phyloP scores from a whole-genome alignment of 2,113 vertebrate species.

The Ptyas mucosa region DNA sequence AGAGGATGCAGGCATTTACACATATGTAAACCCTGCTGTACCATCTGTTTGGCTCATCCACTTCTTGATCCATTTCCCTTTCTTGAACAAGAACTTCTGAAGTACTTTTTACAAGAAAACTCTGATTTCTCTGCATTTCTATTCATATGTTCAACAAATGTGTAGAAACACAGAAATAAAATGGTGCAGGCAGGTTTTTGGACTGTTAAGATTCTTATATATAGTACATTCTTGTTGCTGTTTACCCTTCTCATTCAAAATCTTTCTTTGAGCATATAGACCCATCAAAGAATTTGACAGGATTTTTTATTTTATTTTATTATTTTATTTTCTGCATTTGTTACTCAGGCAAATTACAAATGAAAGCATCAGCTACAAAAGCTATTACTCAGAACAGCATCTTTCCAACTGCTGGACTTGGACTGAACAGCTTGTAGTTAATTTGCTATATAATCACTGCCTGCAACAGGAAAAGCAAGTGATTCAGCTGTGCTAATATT shows the following conservation, averaged over 20 bases:
- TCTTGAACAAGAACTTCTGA: background rate
- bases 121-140: background rate
- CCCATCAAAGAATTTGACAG: slow-evolving; percentile 32
- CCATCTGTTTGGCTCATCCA: background rate
- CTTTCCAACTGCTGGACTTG: slow-evolving; percentile 74
- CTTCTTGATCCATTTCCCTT: background rate
- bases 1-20: background rate
- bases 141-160: background rate
- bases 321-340: slow-evolving; percentile 74
- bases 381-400: slow-evolving; percentile 78
- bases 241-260: slow-evolving; percentile 39
- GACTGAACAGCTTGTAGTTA: slow-evolving; percentile 81
- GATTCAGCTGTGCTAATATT: slow-evolving; percentile 77
- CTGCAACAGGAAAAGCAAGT: slow-evolving; percentile 71
- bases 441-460: slow-evolving; percentile 82
- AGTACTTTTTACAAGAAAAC: background rate
- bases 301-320: background rate
- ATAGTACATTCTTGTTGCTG: background rate
- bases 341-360: slow-evolving; percentile 77
- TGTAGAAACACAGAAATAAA: background rate
- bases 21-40: background rate
- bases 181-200: background rate
- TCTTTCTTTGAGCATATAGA: slow-evolving; percentile 57
- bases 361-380: slow-evolving; percentile 76
- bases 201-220: slow-evolving; percentile 41